Percentiles rank a stretch among this genome's conserved stretches.
These are phyloP conservation scores for Neuroterus valhalla DNA, from an alignment of 1,140 invertebrate genomes.

Conservation along the genomic window DNA sequence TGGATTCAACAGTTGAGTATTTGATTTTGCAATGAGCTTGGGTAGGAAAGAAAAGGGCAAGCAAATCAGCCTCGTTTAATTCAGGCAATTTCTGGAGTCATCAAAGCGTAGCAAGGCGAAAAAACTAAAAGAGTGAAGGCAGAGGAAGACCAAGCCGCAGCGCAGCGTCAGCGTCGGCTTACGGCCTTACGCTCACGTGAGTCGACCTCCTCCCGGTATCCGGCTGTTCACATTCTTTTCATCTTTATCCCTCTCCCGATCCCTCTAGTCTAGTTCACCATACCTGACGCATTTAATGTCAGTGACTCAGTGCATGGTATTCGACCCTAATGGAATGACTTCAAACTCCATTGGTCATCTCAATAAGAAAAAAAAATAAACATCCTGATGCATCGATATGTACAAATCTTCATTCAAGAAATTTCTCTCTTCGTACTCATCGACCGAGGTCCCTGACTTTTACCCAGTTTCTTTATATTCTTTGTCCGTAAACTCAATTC, in stretches of 20 bases:
- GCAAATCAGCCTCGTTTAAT: slow-evolving; percentile 46
- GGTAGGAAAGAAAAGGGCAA: slow-evolving; percentile 36
- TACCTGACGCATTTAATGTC: slow-evolving; percentile 56
- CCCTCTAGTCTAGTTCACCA: slow-evolving; percentile 54
- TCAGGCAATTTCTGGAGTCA: slow-evolving; percentile 51
- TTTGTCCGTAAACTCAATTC: slow-evolving; percentile 31
- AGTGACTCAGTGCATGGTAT: slow-evolving; percentile 58
- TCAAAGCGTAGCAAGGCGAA: slow-evolving; percentile 53
- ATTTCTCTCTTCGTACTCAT: background rate
- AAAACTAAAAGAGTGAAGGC: slow-evolving; percentile 35
- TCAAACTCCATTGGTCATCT: slow-evolving; percentile 39
- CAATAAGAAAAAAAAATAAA: slow-evolving; percentile 40
- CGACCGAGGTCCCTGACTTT: slow-evolving; percentile 31
- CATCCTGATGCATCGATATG: background rate
- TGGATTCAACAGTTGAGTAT: too few species aligned
- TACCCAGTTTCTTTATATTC: slow-evolving; percentile 15
- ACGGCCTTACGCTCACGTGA: slow-evolving; percentile 61
- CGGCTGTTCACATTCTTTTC: slow-evolving; percentile 65
- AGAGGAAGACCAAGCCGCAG: slow-evolving; percentile 5
- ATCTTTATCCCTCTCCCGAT: slow-evolving; percentile 57
- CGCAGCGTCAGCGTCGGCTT: slow-evolving; percentile 51
- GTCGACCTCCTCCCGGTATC: slow-evolving; percentile 59
- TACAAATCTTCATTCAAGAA: slow-evolving; percentile 15
- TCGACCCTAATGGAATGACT: slow-evolving; percentile 48
- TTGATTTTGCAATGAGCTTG: background rate